Base-by-base conservation (phyloP, 2,888 invertebrate genomes). In the Cryptocephalus moraei region DNA sequence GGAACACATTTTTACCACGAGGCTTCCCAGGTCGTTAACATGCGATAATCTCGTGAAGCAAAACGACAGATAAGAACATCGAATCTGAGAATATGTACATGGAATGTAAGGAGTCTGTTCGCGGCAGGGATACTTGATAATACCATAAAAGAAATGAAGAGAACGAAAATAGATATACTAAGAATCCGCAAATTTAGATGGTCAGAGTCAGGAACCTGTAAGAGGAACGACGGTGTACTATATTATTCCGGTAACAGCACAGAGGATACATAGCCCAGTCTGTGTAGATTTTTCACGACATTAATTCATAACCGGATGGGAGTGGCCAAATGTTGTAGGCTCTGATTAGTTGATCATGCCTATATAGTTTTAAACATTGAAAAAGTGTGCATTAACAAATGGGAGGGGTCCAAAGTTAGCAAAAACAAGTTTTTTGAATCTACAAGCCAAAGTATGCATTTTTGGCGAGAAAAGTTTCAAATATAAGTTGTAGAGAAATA, bases 61-160 rank as follows among this genome's bases (percentile, higher is more conserved):
- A 32, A 43, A 33, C 9, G 43, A 33, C 33, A 32, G 9, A 43
- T 43, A 32, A 43, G 43, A 33, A 43, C 4, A 33, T 33, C 43
- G 4, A 33, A 33, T 43, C 33, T 43, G 43, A 32, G 34, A 43
- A 43, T 43, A 33, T 33, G 43, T 33, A 43, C 43, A 43, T 32
- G 33, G 33, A 33, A 33, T 42, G 22, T 42, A 22, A 22, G 22
- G 22, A 22, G 22, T 6, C 22, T 22, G 42, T 22, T 42, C 22
- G 42, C 8, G 31, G 22, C 12, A 3, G 42, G 31, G 42, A 22
- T 22, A 13, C 42, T 42, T 42, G 22, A 42, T 42, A 42, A 14
- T 42, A 31, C 22, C 10, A 33, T 43, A 33, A 33, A 9, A 33
- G 43, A 33, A 12, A 43, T 33, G 43, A 32, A 33, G 34, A 43